Percentiles rank a stretch among this genome's conserved stretches.
Evolutionary conservation across 2,797 vertebrate genomes (phyloP).

Genomic region (Centroberyx gerrardi): DNA sequence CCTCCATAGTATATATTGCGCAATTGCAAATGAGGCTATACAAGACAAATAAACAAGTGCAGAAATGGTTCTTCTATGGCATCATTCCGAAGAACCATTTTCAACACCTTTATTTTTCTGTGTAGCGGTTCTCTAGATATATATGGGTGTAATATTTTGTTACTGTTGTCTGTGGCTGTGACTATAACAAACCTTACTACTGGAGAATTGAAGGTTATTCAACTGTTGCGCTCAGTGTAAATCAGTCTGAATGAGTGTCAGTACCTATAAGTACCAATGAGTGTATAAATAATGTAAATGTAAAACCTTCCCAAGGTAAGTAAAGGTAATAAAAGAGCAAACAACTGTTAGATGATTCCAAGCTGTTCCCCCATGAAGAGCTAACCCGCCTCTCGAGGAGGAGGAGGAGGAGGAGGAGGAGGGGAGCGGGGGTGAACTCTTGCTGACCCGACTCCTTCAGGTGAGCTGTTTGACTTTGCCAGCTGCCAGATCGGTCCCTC

Average conservation of each 20-base stretch:
- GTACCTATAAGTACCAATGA: conserved; percentile 6
- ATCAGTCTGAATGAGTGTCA: not conserved
- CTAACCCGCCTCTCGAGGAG: conserved; percentile 26
- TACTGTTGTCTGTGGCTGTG: no score
- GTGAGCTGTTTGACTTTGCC: conserved; percentile 73
- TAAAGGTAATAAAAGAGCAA: conserved; percentile 15
- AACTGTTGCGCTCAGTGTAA: not conserved
- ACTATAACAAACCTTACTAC: not conserved
- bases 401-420: no score
- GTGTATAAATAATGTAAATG: conserved; percentile 31
- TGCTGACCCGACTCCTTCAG: conserved; percentile 61
- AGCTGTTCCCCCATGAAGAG: conserved; percentile 18
- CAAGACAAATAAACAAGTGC: no score
- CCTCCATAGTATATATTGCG: no score
- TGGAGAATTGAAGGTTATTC: not conserved
- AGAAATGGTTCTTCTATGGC: no score
- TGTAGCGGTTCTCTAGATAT: no score
- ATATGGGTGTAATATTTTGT: no score
- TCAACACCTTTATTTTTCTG: no score
- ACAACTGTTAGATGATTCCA: conserved; percentile 36
- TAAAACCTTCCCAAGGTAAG: conserved; percentile 20
- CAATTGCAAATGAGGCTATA: no score
- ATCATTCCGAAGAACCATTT: no score
- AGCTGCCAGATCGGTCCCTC: conserved; percentile 62
- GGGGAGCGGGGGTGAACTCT: no score